Evolutionary conservation across 2,797 vertebrate genomes (phyloP).

Genomic region (Parauchenoglanis punctatus): DNA sequence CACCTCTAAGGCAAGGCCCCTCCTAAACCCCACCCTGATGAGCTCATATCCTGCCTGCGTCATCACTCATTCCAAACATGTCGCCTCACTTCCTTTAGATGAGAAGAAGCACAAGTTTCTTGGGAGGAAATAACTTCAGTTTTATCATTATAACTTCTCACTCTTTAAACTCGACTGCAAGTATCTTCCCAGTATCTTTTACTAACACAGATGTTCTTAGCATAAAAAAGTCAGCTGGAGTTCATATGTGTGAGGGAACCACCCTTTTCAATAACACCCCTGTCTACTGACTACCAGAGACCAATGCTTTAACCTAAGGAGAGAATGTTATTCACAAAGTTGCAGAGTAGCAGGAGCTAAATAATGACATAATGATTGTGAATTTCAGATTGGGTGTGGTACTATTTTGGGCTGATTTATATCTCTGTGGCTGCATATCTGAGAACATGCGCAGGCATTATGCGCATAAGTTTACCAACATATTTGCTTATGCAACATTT

Average conservation of each 20-base stretch:
- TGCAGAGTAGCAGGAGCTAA: neutral
- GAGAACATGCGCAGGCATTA: neutral
- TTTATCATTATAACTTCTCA: conserved; percentile 28
- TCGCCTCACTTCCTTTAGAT: conserved; percentile 73
- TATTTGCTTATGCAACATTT: neutral
- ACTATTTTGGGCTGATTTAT: neutral
- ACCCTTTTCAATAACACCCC: conserved; percentile 54
- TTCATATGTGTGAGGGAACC: conserved; percentile 43
- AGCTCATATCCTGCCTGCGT: conserved; percentile 57
- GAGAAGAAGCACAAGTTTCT: conserved; percentile 17
- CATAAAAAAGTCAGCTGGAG: conserved; percentile 37
- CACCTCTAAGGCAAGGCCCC: conserved; percentile 11
- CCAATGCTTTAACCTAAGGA: neutral
- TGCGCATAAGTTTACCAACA: neutral
- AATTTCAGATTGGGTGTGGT: neutral
- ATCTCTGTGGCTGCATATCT: neutral
- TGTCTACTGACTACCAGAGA: conserved; percentile 31
- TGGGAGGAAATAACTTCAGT: conserved; percentile 45
- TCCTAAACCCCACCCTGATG: conserved; percentile 45
- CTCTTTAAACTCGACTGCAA: conserved; percentile 3
- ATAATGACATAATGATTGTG: neutral
- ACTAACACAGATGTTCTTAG: conserved; percentile 27
- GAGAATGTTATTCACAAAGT: neutral
- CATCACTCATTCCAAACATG: conserved; percentile 64
- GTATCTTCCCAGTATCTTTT: conserved; percentile 29